Percentiles rank a stretch among this genome's conserved stretches.
Conservation (phyloP, 2,797 vertebrate species). For the Mus spretus region DNA sequence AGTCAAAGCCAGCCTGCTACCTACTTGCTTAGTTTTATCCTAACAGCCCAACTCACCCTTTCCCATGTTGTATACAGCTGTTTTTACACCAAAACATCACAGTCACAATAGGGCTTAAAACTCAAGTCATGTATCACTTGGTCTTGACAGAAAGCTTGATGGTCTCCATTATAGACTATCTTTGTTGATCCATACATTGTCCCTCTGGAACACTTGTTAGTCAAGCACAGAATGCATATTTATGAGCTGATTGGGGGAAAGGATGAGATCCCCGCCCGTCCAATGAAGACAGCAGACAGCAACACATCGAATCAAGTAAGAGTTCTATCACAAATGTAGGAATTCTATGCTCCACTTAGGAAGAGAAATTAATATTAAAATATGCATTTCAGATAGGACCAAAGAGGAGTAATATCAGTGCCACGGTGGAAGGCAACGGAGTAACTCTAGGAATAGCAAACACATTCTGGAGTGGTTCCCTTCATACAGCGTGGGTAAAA, state of each 20-base stretch:
- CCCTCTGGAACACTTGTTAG: neutral
- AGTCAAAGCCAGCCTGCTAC: neutral
- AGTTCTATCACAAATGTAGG: slow-evolving; percentile 46
- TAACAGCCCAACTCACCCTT: neutral
- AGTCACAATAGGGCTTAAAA: slow-evolving; percentile 11
- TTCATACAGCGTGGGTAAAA: slow-evolving; percentile 84
- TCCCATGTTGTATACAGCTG: neutral
- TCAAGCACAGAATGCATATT: slow-evolving; percentile 47
- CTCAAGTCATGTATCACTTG: neutral
- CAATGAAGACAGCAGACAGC: slow-evolving; percentile 34
- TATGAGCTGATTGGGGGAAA: slow-evolving; percentile 63
- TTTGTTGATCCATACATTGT: slow-evolving; percentile 6
- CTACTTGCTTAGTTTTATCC: neutral
- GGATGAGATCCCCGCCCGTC: slow-evolving; percentile 12
- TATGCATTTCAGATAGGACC: slow-evolving; percentile 75
- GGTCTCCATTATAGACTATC: neutral
- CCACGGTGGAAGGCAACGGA: slow-evolving; percentile 74
- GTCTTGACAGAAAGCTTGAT: neutral
- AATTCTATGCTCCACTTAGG: slow-evolving; percentile 62
- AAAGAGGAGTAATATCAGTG: slow-evolving; percentile 72
- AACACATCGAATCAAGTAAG: slow-evolving; percentile 66
- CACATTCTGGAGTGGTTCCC: slow-evolving; percentile 83
- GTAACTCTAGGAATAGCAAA: slow-evolving; percentile 82
- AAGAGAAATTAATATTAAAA: slow-evolving; percentile 82
- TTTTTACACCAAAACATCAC: neutral